Base-by-base conservation (phyloP, 2,797 vertebrate species). In the Argyrosomus regius region DNA sequence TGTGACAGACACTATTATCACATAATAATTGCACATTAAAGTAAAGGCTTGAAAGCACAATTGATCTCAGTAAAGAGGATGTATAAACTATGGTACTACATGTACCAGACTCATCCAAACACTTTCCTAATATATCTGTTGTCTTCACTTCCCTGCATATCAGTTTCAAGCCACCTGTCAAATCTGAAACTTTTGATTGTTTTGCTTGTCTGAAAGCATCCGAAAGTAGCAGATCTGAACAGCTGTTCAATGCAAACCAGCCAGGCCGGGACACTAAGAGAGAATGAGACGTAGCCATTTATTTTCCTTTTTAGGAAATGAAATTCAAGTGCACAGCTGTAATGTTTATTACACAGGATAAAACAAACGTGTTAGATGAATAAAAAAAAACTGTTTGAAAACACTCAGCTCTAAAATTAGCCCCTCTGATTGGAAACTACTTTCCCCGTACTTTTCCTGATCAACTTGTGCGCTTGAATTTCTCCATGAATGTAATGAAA, bases 181-280 rank as follows among this genome's bases (percentile, higher is more conserved):
- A 45, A 16, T 52, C 28, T 49, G 28, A 57, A 70, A 17, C 10
- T 2, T 39, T 9, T 39, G 35, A 39, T 39, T 20, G 43, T 63
- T 48, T 28, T 17, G 31, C 17, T 72, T 31, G 31, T 46, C 41
- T 45, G 6, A 26, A 69, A 46, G 39, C 53, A 18, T 50, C 28
- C 5, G 13, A 41, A 20, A 50, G 57, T 3, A 26, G 14, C 14
- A 71, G n/a, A 50, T 39, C 20, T 71, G 9, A 59, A 56, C 68
- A 71, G 69, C 69, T 72, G 54, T 43, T 75, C 2, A 16, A 4
- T 8, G 26, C 50, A 41, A 76, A 53, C 24, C 35, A 53, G 16
- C 22, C 54, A 18, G 16, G 4, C 9, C 17, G 17, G 43, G 41
- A 50, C 17, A 35, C 17, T 39, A 12, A 28, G 22, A 28, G 3